These are phyloP conservation scores for Peribatodes rhomboidaria DNA, from an alignment of 2,888 invertebrate genomes.

Conservation along the genomic window DNA sequence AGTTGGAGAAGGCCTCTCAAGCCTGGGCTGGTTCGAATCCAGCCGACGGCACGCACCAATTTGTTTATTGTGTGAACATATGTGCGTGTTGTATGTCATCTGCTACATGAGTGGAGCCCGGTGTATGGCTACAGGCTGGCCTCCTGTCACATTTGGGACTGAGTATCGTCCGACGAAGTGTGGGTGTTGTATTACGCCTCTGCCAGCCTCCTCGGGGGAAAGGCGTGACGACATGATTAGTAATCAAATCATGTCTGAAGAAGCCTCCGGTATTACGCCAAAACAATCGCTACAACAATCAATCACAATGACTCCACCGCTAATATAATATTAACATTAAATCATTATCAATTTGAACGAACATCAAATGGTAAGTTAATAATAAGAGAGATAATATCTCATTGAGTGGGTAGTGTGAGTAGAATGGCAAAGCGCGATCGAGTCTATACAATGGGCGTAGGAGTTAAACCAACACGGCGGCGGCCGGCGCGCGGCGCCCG, in stretches of 20 bases:
- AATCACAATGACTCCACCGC: conserved; percentile 70
- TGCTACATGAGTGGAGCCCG: too few species aligned
- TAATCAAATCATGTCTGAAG: conserved; percentile 24
- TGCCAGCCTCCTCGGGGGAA: too few species aligned
- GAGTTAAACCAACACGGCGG: conserved; percentile 74
- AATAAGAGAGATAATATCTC: conserved; percentile 77
- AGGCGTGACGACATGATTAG: conserved; percentile 35
- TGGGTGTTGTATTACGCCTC: too few species aligned
- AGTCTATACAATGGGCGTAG: conserved; percentile 80
- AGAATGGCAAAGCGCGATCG: conserved; percentile 73
- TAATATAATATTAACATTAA: conserved; percentile 60
- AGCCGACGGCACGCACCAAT: too few species aligned
- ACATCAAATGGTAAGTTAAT: conserved; percentile 69
- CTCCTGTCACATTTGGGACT: too few species aligned
- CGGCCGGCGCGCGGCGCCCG: conserved; percentile 66
- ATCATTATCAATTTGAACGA: conserved; percentile 70
- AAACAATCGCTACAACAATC: conserved; percentile 63
- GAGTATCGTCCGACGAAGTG: too few species aligned
- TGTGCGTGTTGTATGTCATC: too few species aligned
- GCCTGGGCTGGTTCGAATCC: too few species aligned
- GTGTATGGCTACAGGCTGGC: too few species aligned
- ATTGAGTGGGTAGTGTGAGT: conserved; percentile 64
- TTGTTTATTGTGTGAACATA: too few species aligned
- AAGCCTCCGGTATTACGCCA: conserved; percentile 60
- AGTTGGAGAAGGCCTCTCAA: too few species aligned